phyloP scores from a whole-genome alignment of 2,888 invertebrate species.

The Chaitophorus viminalis region DNA sequence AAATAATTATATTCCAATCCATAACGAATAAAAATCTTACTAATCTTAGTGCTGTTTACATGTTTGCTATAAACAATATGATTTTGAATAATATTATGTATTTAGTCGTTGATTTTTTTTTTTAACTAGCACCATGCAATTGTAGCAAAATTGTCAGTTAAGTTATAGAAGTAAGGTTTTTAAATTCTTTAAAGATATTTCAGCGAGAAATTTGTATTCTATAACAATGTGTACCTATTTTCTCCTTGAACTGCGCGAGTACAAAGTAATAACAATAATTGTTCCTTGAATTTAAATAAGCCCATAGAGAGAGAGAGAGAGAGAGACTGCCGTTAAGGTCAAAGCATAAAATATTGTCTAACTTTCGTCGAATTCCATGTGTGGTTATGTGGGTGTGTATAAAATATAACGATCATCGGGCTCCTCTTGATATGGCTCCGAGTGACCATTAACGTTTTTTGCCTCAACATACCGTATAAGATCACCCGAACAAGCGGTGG shows the following conservation, averaged over 20 bases:
- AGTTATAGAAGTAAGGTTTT: no score
- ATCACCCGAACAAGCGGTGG: slow-evolving; percentile 11
- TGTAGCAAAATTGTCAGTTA: no score
- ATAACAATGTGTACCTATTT: not conserved
- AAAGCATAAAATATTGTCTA: slow-evolving; percentile 18
- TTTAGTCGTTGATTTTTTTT: no score
- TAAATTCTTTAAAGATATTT: not conserved
- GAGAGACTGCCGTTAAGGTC: not conserved
- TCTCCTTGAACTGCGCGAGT: not conserved
- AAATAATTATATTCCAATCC: no score
- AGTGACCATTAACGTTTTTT: slow-evolving; percentile 42
- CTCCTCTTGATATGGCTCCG: not conserved
- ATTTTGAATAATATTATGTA: no score
- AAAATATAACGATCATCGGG: not conserved
- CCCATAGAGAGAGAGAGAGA: not conserved
- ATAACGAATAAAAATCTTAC: no score
- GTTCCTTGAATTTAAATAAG: not conserved
- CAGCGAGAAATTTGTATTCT: not conserved
- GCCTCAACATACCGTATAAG: not conserved
- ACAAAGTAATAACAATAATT: not conserved
- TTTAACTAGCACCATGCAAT: no score
- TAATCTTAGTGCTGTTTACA: no score
- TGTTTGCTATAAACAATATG: no score
- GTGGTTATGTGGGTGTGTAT: slow-evolving; percentile 25
- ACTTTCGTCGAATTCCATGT: not conserved